A percentile compares a stretch with the other conserved stretches of the same genome.
phyloP scores from a whole-genome alignment of 64 coral and sea anemone genomes.

The Actinia tenebrosa region DNA sequence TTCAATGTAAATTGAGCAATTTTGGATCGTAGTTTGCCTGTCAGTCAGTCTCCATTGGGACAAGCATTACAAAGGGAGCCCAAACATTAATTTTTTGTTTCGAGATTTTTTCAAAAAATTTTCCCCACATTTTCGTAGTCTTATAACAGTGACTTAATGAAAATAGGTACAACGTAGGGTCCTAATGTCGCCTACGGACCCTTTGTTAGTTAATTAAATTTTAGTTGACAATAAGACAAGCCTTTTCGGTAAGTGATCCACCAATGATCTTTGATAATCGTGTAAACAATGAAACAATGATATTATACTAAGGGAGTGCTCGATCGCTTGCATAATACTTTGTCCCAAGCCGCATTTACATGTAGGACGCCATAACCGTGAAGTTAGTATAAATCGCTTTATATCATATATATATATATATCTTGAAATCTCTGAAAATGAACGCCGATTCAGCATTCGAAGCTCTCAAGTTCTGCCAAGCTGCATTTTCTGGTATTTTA shows the following conservation, averaged over 20 bases:
- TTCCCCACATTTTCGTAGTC: no score
- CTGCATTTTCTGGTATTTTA: conserved; percentile 35
- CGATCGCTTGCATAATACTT: not conserved
- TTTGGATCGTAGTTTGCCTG: no score
- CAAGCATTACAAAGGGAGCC: not conserved
- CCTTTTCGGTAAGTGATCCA: not conserved
- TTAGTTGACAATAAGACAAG: no score
- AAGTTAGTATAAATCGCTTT: no score
- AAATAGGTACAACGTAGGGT: no score
- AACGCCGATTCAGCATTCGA: conserved; percentile 27
- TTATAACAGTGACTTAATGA: no score
- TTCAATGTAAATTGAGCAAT: no score
- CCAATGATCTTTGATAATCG: not conserved
- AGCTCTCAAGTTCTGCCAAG: conserved; percentile 34
- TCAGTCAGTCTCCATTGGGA: not conserved
- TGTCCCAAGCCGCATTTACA: not conserved
- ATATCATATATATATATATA: no score
- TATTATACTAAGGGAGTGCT: no score
- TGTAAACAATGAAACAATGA: not conserved
- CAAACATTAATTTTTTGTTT: not conserved
- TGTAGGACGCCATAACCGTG: not conserved
- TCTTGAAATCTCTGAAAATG: conserved; percentile 16
- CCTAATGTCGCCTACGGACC: no score
- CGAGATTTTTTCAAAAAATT: not conserved
- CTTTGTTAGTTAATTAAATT: no score